Conservation (phyloP, 2,797 vertebrate genomes). For the Tapirus indicus region DNA sequence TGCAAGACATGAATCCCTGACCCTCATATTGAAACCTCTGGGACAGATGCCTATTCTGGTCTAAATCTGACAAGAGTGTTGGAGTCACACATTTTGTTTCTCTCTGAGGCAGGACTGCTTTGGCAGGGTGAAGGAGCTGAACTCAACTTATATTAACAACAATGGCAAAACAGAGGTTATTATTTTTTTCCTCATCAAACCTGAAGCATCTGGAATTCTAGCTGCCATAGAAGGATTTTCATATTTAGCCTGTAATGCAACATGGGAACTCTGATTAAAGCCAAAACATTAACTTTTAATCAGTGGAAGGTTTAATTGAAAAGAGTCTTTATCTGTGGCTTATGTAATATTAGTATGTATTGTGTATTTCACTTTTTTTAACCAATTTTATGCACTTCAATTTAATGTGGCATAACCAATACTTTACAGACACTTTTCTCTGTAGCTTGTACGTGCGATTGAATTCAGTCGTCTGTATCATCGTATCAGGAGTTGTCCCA, state of each 20-base stretch:
- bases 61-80: background rate
- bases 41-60: background rate
- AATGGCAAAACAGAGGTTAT: background rate
- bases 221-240: constrained; percentile 39
- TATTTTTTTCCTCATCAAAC: background rate
- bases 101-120: constrained; percentile 13
- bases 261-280: constrained; percentile 49
- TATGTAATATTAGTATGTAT: background rate
- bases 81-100: background rate
- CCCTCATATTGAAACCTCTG: background rate
- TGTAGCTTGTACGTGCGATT: background rate
- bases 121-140: background rate
- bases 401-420: background rate
- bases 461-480: background rate
- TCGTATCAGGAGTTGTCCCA: background rate
- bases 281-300: constrained; percentile 49
- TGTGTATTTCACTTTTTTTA: constrained; percentile 6
- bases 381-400: background rate
- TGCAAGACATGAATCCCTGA: accelerated
- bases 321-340: constrained; percentile 44
- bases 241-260: constrained; percentile 7
- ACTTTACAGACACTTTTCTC: background rate
- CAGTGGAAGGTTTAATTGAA: constrained; percentile 59
- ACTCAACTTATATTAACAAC: constrained; percentile 61
- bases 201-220: constrained; percentile 73